Evolutionary conservation across 1,140 invertebrate species (phyloP).

Genomic region (Pomacea maculata): DNA sequence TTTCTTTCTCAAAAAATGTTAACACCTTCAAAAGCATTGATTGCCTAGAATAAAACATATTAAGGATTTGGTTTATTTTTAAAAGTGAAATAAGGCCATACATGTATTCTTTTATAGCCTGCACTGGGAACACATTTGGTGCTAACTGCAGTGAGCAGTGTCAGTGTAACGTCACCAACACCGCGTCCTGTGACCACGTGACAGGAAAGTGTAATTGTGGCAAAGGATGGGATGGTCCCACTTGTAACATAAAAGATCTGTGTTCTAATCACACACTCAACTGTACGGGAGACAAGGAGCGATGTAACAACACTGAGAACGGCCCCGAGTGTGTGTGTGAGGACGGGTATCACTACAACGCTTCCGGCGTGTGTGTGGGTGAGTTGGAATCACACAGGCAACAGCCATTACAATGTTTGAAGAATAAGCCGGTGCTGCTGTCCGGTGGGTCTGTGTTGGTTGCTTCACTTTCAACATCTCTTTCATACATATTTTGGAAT

Average conservation of each 20-base stretch:
- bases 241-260: slow-evolving; percentile 3
- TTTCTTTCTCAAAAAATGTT: too few species aligned
- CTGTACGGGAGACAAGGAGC: not conserved
- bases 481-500: too few species aligned
- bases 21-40: too few species aligned
- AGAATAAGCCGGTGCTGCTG: not conserved
- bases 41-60: too few species aligned
- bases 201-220: slow-evolving; percentile 8
- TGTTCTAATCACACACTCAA: not conserved
- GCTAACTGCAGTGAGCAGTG: not conserved
- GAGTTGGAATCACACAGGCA: too few species aligned
- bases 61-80: too few species aligned
- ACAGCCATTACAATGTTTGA: not conserved
- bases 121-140: not conserved
- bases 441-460: too few species aligned
- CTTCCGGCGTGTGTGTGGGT: not conserved
- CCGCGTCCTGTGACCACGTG: too few species aligned
- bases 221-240: slow-evolving; percentile 1
- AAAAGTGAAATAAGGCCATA: too few species aligned
- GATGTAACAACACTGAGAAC: not conserved
- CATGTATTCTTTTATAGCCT: not conserved
- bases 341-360: not conserved
- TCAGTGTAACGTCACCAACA: not conserved
- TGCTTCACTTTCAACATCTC: not conserved
- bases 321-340: not conserved